phyloP scores from a whole-genome alignment of 2,797 vertebrate genomes.

The Austrolebias charrua region DNA sequence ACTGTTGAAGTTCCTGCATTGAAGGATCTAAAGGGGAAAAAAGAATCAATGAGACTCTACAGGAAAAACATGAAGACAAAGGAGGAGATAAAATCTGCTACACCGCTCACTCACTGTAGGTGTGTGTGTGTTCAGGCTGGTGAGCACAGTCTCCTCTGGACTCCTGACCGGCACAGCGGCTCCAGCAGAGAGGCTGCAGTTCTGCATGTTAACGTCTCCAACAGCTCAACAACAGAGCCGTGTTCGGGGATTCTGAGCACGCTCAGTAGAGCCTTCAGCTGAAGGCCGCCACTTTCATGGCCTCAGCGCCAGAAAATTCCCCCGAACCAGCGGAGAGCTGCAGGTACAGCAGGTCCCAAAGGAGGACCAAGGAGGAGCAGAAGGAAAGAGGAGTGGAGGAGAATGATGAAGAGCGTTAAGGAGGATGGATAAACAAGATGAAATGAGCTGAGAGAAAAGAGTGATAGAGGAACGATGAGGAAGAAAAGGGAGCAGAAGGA shows the following conservation, averaged over 20 bases:
- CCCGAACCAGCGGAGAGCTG: slow-evolving; percentile 39
- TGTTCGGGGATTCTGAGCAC: slow-evolving; percentile 48
- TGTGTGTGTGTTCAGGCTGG: neutral
- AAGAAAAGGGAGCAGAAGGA: neutral
- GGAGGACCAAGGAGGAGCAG: neutral
- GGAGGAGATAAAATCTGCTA: neutral
- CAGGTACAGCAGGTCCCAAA: slow-evolving; percentile 38
- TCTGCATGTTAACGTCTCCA: slow-evolving; percentile 38
- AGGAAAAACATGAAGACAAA: neutral
- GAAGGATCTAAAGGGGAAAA: slow-evolving; percentile 12
- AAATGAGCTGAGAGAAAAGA: slow-evolving; percentile 5
- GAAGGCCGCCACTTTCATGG: slow-evolving; percentile 52
- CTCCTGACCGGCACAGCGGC: slow-evolving; percentile 16
- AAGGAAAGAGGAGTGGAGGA: slow-evolving; percentile 7
- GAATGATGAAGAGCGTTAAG: neutral
- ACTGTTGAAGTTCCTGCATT: slow-evolving; percentile 21
- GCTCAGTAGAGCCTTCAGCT: slow-evolving; percentile 32
- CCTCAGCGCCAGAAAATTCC: slow-evolving; percentile 57
- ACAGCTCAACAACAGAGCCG: neutral
- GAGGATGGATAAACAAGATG: neutral
- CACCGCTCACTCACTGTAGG: neutral
- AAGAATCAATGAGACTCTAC: slow-evolving; percentile 12
- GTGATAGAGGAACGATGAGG: neutral
- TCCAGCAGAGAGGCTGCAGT: slow-evolving; percentile 11
- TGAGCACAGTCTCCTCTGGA: slow-evolving; percentile 17